Percentiles rank a stretch among this genome's conserved stretches.
Conservation (phyloP, 2,888 invertebrate genomes). For the Dastarcus helophoroides region DNA sequence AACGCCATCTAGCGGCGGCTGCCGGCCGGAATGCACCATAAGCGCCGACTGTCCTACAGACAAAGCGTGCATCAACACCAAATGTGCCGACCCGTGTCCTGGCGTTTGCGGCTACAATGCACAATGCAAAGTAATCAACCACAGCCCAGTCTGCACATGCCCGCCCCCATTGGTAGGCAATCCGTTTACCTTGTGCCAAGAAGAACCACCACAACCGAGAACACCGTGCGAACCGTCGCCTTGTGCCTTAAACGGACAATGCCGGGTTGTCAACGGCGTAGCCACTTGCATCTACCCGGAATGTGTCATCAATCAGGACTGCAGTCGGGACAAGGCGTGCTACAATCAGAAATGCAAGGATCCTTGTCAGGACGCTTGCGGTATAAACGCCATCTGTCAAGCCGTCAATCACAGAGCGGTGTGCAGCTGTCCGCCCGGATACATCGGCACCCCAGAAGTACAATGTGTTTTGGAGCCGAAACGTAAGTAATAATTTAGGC, state of each 20-base stretch:
- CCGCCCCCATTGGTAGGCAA: conserved; percentile 62
- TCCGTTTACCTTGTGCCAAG: conserved; percentile 61
- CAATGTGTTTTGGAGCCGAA: conserved; percentile 48
- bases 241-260: conserved; percentile 72
- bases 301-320: conserved; percentile 81
- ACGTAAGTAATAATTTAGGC: too few relatives aligned
- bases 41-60: conserved; percentile 68
- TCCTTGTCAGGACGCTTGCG: conserved; percentile 73
- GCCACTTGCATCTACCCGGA: conserved; percentile 76
- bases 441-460: conserved; percentile 65
- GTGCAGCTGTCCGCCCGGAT: conserved; percentile 72
- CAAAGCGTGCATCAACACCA: conserved; percentile 65
- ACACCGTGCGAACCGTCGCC: conserved; percentile 81
- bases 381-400: conserved; percentile 71
- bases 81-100: conserved; percentile 69
- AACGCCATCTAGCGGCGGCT: conserved; percentile 56
- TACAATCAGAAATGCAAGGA: conserved; percentile 73
- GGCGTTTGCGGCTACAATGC: conserved; percentile 71
- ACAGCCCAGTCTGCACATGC: conserved; percentile 78
- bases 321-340: conserved; percentile 67
- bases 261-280: conserved; percentile 55
- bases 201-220: conserved; percentile 33
- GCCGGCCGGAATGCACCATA: conserved; percentile 72
- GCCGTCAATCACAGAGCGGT: conserved; percentile 69
- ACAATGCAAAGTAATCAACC: conserved; percentile 67